Conservation (phyloP, 2,888 invertebrate species). For the Biston stratarius region DNA sequence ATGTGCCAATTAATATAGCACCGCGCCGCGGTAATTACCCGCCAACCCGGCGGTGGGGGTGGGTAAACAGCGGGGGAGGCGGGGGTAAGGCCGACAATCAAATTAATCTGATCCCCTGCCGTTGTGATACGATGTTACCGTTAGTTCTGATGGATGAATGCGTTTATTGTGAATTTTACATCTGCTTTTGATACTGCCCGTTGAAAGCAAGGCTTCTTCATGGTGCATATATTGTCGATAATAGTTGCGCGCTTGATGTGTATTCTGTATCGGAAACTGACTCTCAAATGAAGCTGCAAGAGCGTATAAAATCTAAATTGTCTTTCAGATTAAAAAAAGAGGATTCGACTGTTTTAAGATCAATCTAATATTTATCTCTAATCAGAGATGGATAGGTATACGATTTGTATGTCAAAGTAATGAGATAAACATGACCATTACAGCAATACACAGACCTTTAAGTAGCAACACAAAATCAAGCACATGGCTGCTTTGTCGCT, state of each 20-base stretch:
- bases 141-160: background rate
- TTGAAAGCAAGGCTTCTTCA: background rate
- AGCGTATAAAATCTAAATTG: background rate
- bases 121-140: background rate
- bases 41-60: slow-evolving; percentile 20
- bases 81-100: slow-evolving; percentile 39
- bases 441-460: too few species aligned
- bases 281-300: background rate
- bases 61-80: slow-evolving; percentile 19
- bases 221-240: background rate
- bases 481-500: too few species aligned
- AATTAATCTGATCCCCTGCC: slow-evolving; percentile 38
- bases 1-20: slow-evolving; percentile 44
- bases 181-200: background rate
- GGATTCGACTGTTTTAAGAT: too few species aligned
- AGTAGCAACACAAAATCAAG: too few species aligned
- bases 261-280: background rate
- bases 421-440: too few species aligned
- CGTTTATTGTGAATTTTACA: background rate
- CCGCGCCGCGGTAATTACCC: slow-evolving; percentile 39
- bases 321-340: too few species aligned
- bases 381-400: too few species aligned
- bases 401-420: too few species aligned
- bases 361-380: too few species aligned
- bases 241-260: too few species aligned